phyloP scores from a whole-genome alignment of 1,140 invertebrate species.

The Pararge aegeria region DNA sequence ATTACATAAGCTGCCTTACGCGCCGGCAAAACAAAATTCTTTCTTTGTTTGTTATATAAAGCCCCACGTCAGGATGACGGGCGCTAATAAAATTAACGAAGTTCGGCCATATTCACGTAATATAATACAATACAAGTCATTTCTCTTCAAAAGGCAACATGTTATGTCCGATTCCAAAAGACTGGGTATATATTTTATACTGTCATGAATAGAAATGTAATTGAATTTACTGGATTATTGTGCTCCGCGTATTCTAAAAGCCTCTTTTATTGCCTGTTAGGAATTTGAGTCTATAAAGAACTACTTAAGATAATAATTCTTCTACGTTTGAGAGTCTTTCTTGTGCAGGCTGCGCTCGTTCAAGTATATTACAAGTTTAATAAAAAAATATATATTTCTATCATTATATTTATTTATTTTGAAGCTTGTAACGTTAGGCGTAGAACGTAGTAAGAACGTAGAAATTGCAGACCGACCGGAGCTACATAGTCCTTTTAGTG shows the following conservation, averaged over 20 bases:
- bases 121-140: background rate
- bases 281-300: no score
- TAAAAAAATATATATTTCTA: no score
- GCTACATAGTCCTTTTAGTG: no score
- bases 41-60: conserved; percentile 14
- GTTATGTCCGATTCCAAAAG: background rate
- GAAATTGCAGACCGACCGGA: no score
- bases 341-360: no score
- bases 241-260: background rate
- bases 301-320: no score
- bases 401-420: no score
- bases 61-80: conserved; percentile 14
- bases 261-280: no score
- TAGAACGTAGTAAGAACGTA: no score
- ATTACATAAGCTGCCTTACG: conserved; percentile 1
- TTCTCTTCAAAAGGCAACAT: background rate
- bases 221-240: background rate
- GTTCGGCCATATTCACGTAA: conserved; percentile 1
- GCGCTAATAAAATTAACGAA: conserved; percentile 3
- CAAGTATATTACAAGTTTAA: no score
- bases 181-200: background rate
- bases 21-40: conserved; percentile 8
- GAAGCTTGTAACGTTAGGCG: no score
- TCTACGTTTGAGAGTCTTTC: no score
- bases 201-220: background rate